Base-by-base conservation (phyloP, 2,888 invertebrate genomes). In the Mystacides longicornis region DNA sequence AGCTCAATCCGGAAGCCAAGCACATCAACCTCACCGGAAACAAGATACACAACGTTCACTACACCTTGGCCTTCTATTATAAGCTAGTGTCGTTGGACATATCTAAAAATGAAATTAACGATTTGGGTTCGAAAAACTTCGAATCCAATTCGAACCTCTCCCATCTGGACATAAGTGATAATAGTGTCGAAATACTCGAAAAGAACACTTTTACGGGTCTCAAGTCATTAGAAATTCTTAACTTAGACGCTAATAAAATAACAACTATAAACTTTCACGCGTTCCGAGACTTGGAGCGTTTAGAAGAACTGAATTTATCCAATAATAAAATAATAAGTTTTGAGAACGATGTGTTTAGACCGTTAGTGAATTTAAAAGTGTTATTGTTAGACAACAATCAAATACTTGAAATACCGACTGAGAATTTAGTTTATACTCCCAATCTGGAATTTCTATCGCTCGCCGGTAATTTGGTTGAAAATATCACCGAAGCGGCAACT, bases 21-120 rank as follows among this genome's bases (percentile, higher is more conserved):
- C 83, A 86, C 71, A 86, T 94, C 67, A 87, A 89, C 68, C 81
- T 94, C 56, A 86, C 87, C n/a, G 81, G 85, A 68, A 94, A 94
- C 71, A 82, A 84, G 63, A 89, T 95, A 67, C 80, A 82, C 66
- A 84, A 82, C 66, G 80, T 94, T 5, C 83, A 87, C 62, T 86
- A 86, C 69, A 85, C 89, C 19, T 81, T 93, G 66, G 81, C 80
- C 50, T 87, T 92, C 72, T 93, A 93, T 73, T 82, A 83, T 62
- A 85, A 87, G 66, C 79, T 95, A 37, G 82, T 85, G 65, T 81
- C 83, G 51, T 80, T 95, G 62, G 91, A 95, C 69, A 79, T 94
- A 50, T 89, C 91, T 16, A 80, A 81, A 68, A 94, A 94, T 73
- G 82, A 82, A 66, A 85, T 95, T 62, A 81, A 83, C 69, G 83